Evolutionary conservation across 2,797 vertebrate genomes (phyloP), one percentile per base, ranked within the genome.

Genomic region (Pseudotriccus pelzelni): DNA sequence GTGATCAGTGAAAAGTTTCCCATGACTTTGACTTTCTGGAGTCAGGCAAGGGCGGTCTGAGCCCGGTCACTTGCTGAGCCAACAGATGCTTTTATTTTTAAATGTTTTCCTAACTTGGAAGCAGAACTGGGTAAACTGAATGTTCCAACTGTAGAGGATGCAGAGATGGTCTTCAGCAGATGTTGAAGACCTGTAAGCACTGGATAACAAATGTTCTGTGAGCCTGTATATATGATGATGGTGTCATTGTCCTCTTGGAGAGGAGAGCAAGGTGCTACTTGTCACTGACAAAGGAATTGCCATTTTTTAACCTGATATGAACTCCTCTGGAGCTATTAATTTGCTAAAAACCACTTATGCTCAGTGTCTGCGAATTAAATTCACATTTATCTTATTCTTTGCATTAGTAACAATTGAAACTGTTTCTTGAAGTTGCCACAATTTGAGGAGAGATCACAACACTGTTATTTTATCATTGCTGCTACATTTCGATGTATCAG

Each of bases 11-110:
- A 80, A 94, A 69, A 68, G 79, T 92, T 93, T 94, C 94, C 58
- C 58, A 14, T 82, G 73, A 49, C 75, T 84, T 69, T 39, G 84
- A 59, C 34, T 92, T 90, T 81, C 56, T 82, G 63, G 58, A 83
- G 63, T 16, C 55, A 64, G 53, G 5, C 68, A 72, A 89, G 62
- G 25, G 14, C 78, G 66, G 44, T 30, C 60, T 91, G 47, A 78
- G 77, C 32, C 53, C 49, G 53, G 23, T 62, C 46, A 21, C 56
- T 83, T 4, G 7, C 84, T 87, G 72, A 96, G 81, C 81, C 78
- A 83, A 87, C 82, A 94, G 81, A 94, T 87, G 87, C 89, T 89
- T 94, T 95, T 96, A 72, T 96, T 95, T 95, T 84, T 80, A 78
- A 75, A 60, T 21, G 4, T 62, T 84, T 89, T 69, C 92, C 95